Base-by-base conservation (phyloP, 2,888 invertebrate genomes). In the Drosophila merina region DNA sequence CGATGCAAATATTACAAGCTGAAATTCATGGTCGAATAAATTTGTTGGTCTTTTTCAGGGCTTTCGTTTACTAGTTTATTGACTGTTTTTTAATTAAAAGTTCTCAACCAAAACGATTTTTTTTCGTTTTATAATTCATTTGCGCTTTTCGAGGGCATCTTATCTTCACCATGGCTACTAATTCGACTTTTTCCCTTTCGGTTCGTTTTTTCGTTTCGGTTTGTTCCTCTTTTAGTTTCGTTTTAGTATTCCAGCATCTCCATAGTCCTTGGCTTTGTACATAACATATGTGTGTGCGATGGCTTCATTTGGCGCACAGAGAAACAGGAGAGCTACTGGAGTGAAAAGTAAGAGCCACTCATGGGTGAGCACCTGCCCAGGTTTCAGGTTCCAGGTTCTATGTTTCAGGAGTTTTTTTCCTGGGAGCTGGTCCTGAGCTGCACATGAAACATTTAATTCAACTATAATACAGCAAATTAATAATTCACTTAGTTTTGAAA, bases 281-380 rank as follows among this genome's bases (percentile, higher is more conserved):
- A 42, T 28, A 28, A 50, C 60, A 42, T 28, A 28, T 20, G 45
- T 54, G 51, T 72, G 71, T 73, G 68, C 60, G 70, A 77, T 72
- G 76, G 76, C 77, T 82, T 82, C 74, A 85, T 82, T 82, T 74
- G 69, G 62, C 67, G 60, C 66, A 71, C 51, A 33, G 45, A 33
- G 20, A 28, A 40, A 28, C 38, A 25, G 28, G 5, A 60, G 33
- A 68, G 31, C 45, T 14, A 14, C 26, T 12, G 14, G 30, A 57
- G 44, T 30, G n/a, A 38, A 40, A 14, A 57, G 54, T 20, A 55
- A 38, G 40, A 47, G 45, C 42, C 20, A 54, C 51, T 51, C 68
- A 49, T 48, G 74, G 62, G 68, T 70, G 56, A 63, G 67, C 40
- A 55, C 62, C 40, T 49, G 51, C 10, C 51, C 44, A 38, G 47